Percentiles rank a stretch among this genome's conserved stretches.
These are phyloP conservation scores for Argyra leucocephala DNA, from an alignment of 2,888 invertebrate species.

Conservation along the genomic window DNA sequence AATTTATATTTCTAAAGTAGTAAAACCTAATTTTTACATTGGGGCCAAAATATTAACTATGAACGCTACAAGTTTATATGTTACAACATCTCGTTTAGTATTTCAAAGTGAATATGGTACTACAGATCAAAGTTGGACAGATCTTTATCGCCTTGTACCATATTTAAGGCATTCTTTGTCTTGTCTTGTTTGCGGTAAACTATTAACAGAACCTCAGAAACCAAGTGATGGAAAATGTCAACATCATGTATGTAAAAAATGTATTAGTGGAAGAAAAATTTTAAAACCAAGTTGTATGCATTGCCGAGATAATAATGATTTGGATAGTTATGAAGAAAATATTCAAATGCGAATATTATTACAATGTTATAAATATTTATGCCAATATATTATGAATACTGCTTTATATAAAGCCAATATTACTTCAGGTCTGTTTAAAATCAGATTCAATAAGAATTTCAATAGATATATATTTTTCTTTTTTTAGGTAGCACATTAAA, in stretches of 20 bases:
- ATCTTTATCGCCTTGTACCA: conserved; percentile 72
- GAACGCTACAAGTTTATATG: conserved; percentile 35
- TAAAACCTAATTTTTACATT: no score
- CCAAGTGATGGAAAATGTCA: conserved; percentile 71
- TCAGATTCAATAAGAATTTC: no score
- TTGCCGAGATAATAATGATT: conserved; percentile 74
- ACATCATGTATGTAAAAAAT: conserved; percentile 79
- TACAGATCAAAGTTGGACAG: conserved; percentile 61
- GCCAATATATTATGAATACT: conserved; percentile 69
- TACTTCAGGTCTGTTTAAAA: neutral
- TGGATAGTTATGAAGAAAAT: conserved; percentile 72
- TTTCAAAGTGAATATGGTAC: conserved; percentile 26
- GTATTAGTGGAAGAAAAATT: conserved; percentile 75
- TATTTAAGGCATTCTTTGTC: conserved; percentile 77
- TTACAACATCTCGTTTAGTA: conserved; percentile 33
- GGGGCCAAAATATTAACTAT: conserved; percentile 23
- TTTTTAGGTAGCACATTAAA: conserved; percentile 9
- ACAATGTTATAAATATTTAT: conserved; percentile 81
- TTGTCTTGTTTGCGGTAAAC: conserved; percentile 79
- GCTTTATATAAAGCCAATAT: conserved; percentile 51
- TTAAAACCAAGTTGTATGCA: conserved; percentile 74
- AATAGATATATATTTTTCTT: conserved; percentile 30
- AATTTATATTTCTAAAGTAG: no score
- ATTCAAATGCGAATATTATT: conserved; percentile 68
- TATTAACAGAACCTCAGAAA: conserved; percentile 71